Evolutionary conservation across 2,888 invertebrate species (phyloP).

Genomic region (Phymatocera aterrima): DNA sequence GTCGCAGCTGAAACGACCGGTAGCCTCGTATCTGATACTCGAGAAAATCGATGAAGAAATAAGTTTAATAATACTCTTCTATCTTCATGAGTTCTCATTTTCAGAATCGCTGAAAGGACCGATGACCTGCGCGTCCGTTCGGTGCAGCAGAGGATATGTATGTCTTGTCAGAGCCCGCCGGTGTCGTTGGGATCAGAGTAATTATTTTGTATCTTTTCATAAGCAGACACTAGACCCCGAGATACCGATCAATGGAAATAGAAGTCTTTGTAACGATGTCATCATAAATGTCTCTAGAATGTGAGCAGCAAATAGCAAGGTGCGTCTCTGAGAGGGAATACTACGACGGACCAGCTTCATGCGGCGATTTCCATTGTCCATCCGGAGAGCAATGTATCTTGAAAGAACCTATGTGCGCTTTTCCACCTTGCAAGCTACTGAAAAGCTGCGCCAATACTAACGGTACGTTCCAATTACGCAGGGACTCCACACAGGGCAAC

Average conservation of each 20-base stretch:
- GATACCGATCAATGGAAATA: background rate
- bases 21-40: background rate
- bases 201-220: background rate
- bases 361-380: constrained; percentile 62
- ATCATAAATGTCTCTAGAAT: constrained; percentile 53
- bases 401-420: constrained; percentile 60
- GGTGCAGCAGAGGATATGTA: constrained; percentile 59
- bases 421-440: constrained; percentile 65
- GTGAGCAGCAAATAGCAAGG: constrained; percentile 61
- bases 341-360: constrained; percentile 61
- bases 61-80: background rate
- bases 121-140: constrained; percentile 60
- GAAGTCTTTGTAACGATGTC: background rate
- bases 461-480: constrained; percentile 51
- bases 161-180: constrained; percentile 60
- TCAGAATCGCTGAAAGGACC: constrained; percentile 65
- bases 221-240: background rate
- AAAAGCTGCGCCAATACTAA: constrained; percentile 60
- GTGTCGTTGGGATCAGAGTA: constrained; percentile 65
- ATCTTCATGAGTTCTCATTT: background rate
- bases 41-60: background rate
- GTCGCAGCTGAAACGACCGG: background rate
- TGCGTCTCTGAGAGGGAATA: constrained; percentile 63
- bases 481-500: background rate
- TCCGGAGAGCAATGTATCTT: constrained; percentile 64